Conservation (phyloP, 2,797 vertebrate genomes). For the Podarcis siculus region DNA sequence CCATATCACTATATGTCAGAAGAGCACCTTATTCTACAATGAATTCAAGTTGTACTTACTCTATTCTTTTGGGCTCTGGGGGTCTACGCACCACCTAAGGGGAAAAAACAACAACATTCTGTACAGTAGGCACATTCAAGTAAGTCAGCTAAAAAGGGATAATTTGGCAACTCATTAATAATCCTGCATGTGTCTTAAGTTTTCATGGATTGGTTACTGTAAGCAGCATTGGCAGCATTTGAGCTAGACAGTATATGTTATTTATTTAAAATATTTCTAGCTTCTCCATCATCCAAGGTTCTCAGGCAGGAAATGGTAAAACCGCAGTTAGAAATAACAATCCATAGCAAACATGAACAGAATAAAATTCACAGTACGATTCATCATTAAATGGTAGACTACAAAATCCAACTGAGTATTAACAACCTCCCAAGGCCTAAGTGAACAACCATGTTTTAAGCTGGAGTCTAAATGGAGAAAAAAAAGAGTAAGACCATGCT, state of each 20-base stretch:
- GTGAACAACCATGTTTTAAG: no score
- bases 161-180: background rate
- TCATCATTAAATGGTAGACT: no score
- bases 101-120: conserved; percentile 2
- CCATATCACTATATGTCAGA: rapidly evolving
- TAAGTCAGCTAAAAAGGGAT: background rate
- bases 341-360: no score
- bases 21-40: rapidly evolving
- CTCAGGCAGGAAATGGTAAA: background rate
- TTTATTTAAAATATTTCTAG: background rate
- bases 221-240: background rate
- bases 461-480: no score
- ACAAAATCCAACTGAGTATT: no score
- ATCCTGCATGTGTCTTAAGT: background rate
- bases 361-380: no score
- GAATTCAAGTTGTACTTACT: conserved; percentile 73
- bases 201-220: background rate
- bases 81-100: conserved; percentile 72
- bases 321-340: background rate
- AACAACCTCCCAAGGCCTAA: no score
- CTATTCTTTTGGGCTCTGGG: conserved; percentile 76
- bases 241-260: background rate
- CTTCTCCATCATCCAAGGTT: background rate
- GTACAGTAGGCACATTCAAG: background rate
- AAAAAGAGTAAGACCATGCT: no score